Percentiles rank a stretch among this genome's conserved stretches.
These are phyloP conservation scores for Acrocephalus kingi DNA, from an alignment of 2,113 vertebrate genomes.

Conservation along the genomic window DNA sequence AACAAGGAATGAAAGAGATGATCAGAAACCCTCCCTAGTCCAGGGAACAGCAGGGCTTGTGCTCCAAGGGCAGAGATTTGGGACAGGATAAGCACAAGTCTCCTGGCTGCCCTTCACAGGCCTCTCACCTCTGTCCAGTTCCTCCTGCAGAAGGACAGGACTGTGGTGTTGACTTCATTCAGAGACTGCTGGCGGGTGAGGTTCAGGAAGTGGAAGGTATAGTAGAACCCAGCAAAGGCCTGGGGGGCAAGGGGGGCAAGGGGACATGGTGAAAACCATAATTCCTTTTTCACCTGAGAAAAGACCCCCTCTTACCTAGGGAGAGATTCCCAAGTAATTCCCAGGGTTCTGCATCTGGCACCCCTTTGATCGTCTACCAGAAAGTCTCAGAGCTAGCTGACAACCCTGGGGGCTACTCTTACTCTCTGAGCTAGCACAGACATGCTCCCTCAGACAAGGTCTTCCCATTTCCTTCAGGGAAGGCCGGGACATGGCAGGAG, in stretches of 20 bases:
- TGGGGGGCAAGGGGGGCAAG: neutral
- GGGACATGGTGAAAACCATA: neutral
- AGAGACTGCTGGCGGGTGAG: constrained; percentile 70
- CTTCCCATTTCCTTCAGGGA: accelerated
- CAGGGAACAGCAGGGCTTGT: neutral
- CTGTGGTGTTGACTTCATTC: neutral
- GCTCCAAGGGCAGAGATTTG: neutral
- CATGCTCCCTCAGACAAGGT: too few relatives aligned
- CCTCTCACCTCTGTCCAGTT: constrained; percentile 73
- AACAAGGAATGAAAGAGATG: neutral
- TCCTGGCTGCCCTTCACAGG: neutral
- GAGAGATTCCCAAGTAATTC: neutral
- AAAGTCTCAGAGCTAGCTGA: neutral
- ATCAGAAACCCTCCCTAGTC: neutral
- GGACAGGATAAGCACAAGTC: neutral
- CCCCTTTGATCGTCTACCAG: neutral
- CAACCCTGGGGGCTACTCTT: neutral
- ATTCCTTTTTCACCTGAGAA: neutral
- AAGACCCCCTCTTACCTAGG: too few relatives aligned
- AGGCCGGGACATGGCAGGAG: neutral
- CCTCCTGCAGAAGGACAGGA: constrained; percentile 74
- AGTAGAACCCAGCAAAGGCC: constrained; percentile 83
- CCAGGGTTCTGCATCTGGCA: neutral
- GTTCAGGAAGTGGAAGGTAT: constrained; percentile 82
- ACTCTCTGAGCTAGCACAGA: neutral